A percentile compares a stretch with the other conserved stretches of the same genome.
These are phyloP conservation scores for Plutomurus gul DNA, from an alignment of 1,140 invertebrate species.

Conservation along the genomic window DNA sequence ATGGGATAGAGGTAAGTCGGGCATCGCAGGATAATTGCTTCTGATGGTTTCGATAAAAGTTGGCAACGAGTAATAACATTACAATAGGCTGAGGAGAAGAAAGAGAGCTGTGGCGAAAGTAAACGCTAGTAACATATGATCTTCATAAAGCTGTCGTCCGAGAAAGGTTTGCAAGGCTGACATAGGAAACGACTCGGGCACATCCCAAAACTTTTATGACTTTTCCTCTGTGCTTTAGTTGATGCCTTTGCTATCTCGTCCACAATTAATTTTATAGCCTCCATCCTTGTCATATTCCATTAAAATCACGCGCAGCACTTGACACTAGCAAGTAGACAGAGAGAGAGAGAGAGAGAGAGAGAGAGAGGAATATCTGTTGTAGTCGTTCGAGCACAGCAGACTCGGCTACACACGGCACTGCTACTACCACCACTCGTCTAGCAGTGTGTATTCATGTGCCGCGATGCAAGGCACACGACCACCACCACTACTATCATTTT, in stretches of 20 bases:
- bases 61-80: constrained; percentile 43
- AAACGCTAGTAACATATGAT: constrained; percentile 52
- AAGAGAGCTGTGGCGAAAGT: constrained; percentile 40
- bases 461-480: too few species aligned
- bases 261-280: constrained; percentile 55
- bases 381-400: neutral
- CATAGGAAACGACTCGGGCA: constrained; percentile 50
- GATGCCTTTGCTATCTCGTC: constrained; percentile 46
- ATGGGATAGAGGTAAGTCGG: constrained; percentile 25
- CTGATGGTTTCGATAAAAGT: constrained; percentile 46
- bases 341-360: too few species aligned
- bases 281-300: constrained; percentile 54
- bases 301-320: constrained; percentile 52
- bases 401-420: neutral
- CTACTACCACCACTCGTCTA: neutral
- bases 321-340: neutral
- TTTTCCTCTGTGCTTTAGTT: constrained; percentile 40
- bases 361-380: too few species aligned
- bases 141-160: constrained; percentile 54
- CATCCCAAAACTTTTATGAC: constrained; percentile 54
- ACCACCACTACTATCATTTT: too few species aligned
- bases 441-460: neutral
- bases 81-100: constrained; percentile 40
- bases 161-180: constrained; percentile 48
- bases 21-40: constrained; percentile 43